These are phyloP conservation scores for Micoletzkya japonica DNA, from an alignment of 2,888 invertebrate genomes.

Conservation along the genomic window DNA sequence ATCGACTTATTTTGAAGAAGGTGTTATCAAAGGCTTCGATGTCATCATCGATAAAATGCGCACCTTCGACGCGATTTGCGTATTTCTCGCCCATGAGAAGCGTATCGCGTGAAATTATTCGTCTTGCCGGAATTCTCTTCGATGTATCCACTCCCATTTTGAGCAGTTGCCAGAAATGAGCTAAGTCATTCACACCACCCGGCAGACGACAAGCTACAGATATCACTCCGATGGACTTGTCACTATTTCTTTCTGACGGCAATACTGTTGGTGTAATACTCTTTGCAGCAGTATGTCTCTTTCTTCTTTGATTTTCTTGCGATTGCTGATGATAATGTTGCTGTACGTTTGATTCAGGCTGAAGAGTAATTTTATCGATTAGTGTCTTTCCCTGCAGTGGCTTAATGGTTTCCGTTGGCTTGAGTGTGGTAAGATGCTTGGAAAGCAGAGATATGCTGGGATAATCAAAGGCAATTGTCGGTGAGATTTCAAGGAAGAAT, in stretches of 20 bases:
- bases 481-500: constrained; percentile 36
- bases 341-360: too few species aligned
- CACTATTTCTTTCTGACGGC: too few species aligned
- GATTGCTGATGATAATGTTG: too few species aligned
- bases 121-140: constrained; percentile 46
- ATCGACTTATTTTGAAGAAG: constrained; percentile 55
- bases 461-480: constrained; percentile 42
- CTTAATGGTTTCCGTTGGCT: too few species aligned
- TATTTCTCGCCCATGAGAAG: constrained; percentile 39
- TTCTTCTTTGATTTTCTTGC: too few species aligned
- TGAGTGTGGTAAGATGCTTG: constrained; percentile 27
- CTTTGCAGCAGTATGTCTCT: too few species aligned
- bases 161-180: constrained; percentile 52
- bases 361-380: too few species aligned
- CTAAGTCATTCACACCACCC: constrained; percentile 43
- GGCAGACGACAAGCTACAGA: constrained; percentile 55
- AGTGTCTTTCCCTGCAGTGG: too few species aligned
- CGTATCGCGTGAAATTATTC: constrained; percentile 51
- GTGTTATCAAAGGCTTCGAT: constrained; percentile 49
- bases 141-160: constrained; percentile 46
- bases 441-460: constrained; percentile 38
- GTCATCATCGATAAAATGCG: constrained; percentile 48
- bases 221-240: constrained; percentile 40
- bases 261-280: too few species aligned
- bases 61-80: constrained; percentile 38